Evolutionary conservation across 1,140 invertebrate species (phyloP).

Genomic region (Agraylea sexmaculata): DNA sequence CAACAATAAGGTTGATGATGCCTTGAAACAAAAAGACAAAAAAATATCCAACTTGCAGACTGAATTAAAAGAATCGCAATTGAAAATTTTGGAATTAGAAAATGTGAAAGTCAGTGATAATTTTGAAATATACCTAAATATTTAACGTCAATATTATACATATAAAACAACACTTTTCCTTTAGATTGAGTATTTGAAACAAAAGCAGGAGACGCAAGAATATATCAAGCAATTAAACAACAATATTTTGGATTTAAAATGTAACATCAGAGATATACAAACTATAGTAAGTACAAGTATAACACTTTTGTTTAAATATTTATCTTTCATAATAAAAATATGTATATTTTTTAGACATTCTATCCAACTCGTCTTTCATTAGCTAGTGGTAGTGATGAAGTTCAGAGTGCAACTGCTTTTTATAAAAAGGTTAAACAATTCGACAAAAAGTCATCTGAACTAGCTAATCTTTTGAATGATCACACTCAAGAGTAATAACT

Average conservation of each 20-base stretch:
- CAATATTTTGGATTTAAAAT: slow-evolving; percentile 29
- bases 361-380: slow-evolving; percentile 28
- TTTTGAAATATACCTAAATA: slow-evolving; percentile 1
- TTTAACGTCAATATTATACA: background rate
- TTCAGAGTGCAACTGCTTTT: slow-evolving; percentile 24
- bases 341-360: slow-evolving; percentile 27
- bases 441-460: slow-evolving; percentile 32
- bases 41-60: slow-evolving; percentile 24
- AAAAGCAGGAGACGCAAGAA: slow-evolving; percentile 27
- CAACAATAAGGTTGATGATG: background rate
- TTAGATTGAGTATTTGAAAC: slow-evolving; percentile 31
- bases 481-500: slow-evolving; percentile 27
- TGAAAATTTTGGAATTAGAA: slow-evolving; percentile 32
- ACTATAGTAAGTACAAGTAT: slow-evolving; percentile 25
- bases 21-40: background rate
- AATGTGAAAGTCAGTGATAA: slow-evolving; percentile 29
- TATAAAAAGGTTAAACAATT: slow-evolving; percentile 35
- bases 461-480: slow-evolving; percentile 29
- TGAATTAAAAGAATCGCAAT: slow-evolving; percentile 29
- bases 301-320: background rate
- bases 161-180: slow-evolving; percentile 7
- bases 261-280: slow-evolving; percentile 28
- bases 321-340: slow-evolving; percentile 1
- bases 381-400: slow-evolving; percentile 18
- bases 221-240: slow-evolving; percentile 28